phyloP scores from a whole-genome alignment of 2,888 invertebrate species.

The Lasius fuliginosus region DNA sequence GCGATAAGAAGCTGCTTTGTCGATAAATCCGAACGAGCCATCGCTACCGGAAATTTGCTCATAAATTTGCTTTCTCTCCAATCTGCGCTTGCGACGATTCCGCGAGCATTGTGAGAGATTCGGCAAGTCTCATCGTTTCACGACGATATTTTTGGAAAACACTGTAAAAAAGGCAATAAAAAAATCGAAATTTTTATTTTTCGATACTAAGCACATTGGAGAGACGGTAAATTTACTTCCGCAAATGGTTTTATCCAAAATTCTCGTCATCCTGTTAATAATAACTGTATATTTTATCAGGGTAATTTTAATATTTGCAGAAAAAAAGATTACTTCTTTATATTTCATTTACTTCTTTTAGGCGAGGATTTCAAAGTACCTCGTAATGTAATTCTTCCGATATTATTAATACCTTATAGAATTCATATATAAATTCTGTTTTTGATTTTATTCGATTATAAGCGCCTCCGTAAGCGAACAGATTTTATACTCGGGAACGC shows the following conservation, averaged over 20 bases:
- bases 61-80: background rate
- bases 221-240: background rate
- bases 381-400: background rate
- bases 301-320: background rate
- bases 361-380: background rate
- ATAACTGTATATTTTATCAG: background rate
- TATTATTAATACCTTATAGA: background rate
- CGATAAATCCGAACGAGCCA: background rate
- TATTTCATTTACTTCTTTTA: background rate
- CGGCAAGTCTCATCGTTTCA: background rate
- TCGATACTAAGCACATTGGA: background rate
- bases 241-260: background rate
- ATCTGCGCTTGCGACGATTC: background rate
- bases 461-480: background rate
- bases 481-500: background rate
- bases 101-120: background rate
- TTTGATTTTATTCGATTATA: background rate
- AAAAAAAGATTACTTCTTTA: background rate
- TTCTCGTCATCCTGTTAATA: background rate
- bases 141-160: background rate
- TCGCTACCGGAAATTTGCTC: background rate
- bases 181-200: background rate
- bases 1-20: constrained; percentile 65
- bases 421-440: background rate
- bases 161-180: background rate